Percentiles rank a stretch among this genome's conserved stretches.
These are phyloP conservation scores for Zele albiditarsus DNA, from an alignment of 2,888 invertebrate genomes.

Conservation along the genomic window DNA sequence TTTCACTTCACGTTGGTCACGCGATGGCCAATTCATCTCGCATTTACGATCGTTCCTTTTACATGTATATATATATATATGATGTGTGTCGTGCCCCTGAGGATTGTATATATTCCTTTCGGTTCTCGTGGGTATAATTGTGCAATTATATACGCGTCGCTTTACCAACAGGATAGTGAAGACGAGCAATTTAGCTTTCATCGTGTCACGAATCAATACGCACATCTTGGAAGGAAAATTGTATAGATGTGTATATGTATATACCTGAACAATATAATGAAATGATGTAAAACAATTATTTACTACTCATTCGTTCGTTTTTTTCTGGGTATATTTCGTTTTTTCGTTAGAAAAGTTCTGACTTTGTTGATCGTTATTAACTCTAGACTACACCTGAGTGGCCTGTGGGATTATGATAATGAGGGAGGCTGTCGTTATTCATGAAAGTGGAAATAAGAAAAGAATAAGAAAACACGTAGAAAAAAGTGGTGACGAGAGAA, in stretches of 20 bases:
- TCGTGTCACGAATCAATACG: constrained; percentile 5
- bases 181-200: constrained; percentile 31
- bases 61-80: background rate
- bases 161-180: constrained; percentile 7
- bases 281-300: background rate
- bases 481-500: background rate
- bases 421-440: no score
- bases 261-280: background rate
- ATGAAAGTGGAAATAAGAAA: background rate
- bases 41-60: background rate
- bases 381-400: background rate
- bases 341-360: no score
- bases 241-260: background rate
- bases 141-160: constrained; percentile 29
- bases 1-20: constrained; percentile 32
- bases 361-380: background rate
- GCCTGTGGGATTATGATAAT: no score
- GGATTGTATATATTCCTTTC: constrained; percentile 19
- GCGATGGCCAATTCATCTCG: constrained; percentile 28
- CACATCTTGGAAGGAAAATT: background rate
- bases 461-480: background rate
- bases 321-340: no score
- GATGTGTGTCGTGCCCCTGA: constrained; percentile 2
- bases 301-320: no score
- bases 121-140: constrained; percentile 33